Conservation (phyloP, 2,888 invertebrate species). For the Amphipyra tragopoginis region DNA sequence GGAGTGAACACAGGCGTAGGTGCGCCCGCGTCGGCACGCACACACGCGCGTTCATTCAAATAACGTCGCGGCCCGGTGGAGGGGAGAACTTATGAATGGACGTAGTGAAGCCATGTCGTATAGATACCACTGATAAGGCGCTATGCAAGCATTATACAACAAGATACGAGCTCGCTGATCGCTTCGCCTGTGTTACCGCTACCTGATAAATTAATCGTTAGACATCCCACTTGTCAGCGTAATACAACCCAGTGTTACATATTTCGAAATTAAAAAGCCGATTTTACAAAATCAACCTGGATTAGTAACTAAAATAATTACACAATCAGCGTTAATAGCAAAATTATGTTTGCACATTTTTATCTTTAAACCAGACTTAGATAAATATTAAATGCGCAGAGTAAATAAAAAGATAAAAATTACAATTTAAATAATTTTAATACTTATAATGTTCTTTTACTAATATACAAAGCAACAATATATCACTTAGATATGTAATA, state of each 20-base stretch:
- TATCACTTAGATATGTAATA: conserved; percentile 48
- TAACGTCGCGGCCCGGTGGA: conserved; percentile 63
- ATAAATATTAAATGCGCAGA: conserved; percentile 27
- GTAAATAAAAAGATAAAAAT: conserved; percentile 34
- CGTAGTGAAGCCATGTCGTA: conserved; percentile 83
- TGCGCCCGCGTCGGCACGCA: conserved; percentile 82
- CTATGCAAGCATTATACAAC: conserved; percentile 78
- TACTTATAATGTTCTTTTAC: conserved; percentile 51
- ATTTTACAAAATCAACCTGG: conserved; percentile 57
- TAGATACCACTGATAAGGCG: conserved; percentile 86
- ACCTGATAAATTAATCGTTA: conserved; percentile 60
- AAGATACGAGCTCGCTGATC: conserved; percentile 68
- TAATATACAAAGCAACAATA: conserved; percentile 66
- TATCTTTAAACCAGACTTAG: conserved; percentile 9
- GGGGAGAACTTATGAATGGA: conserved; percentile 88
- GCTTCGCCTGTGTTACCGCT: conserved; percentile 57
- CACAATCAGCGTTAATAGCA: conserved; percentile 16
- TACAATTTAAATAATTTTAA: conserved; percentile 39
- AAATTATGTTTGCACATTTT: background rate
- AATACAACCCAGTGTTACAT: conserved; percentile 56
- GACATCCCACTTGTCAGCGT: conserved; percentile 61
- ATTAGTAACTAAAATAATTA: conserved; percentile 47
- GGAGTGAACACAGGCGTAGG: conserved; percentile 63
- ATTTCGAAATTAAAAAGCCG: conserved; percentile 64
- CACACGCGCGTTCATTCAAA: conserved; percentile 82